A percentile compares a stretch with the other conserved stretches of the same genome.
These are phyloP conservation scores for Leptarthrus brevirostris DNA, from an alignment of 2,888 invertebrate species.

Conservation along the genomic window DNA sequence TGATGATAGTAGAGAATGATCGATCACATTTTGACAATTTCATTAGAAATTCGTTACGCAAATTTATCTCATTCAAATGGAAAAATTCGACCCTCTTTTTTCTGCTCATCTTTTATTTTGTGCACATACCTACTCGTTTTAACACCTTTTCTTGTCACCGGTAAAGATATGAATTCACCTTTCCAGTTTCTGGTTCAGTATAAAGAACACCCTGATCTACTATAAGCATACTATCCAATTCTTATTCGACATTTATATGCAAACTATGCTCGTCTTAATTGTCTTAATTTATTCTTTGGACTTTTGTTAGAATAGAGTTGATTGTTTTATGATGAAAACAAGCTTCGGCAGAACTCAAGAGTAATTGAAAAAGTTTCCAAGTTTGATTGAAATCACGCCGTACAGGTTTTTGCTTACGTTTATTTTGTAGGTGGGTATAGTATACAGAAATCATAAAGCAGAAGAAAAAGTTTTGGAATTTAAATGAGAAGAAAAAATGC, in stretches of 20 bases:
- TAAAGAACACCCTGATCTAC: no score
- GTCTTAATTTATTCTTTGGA: not conserved
- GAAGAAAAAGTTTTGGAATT: no score
- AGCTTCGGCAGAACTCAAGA: not conserved
- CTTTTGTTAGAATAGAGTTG: no score
- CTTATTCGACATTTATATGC: not conserved
- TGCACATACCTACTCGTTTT: not conserved
- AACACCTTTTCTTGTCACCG: not conserved
- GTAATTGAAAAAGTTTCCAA: constrained; percentile 30
- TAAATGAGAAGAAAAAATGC: no score
- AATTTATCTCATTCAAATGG: constrained; percentile 52
- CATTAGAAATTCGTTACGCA: constrained; percentile 52
- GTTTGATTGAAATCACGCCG: not conserved
- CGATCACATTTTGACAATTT: constrained; percentile 48
- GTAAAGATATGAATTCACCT: no score
- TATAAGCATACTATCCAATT: no score
- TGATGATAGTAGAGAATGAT: constrained; percentile 27
- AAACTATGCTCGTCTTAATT: not conserved
- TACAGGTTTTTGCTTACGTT: not conserved
- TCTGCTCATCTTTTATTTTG: not conserved
- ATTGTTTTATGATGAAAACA: no score
- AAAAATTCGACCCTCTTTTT: constrained; percentile 36
- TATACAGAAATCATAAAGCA: no score
- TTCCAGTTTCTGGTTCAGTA: no score
- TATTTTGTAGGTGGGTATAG: not conserved